Conservation (phyloP, 92 coral and sea anemone genomes). For the Parazoanthus darwini region DNA sequence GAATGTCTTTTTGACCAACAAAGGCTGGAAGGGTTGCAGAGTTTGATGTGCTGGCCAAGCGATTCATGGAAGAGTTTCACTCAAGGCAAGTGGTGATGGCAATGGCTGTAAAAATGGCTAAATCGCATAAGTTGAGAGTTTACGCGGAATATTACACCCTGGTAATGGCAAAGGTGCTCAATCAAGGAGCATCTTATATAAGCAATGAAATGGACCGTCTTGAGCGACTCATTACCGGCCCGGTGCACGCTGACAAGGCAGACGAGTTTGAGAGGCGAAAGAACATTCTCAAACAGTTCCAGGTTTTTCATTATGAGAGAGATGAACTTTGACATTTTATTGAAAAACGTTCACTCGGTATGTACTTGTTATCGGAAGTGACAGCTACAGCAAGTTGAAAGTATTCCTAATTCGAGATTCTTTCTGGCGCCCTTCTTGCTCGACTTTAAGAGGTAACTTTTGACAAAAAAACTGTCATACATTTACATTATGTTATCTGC, state of each 20-base stretch:
- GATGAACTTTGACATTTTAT: conserved; percentile 73
- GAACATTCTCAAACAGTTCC: conserved; percentile 89
- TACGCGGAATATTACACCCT: conserved; percentile 80
- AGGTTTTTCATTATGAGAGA: conserved; percentile 78
- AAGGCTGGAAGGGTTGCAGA: conserved; percentile 93
- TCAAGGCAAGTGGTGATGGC: conserved; percentile 72
- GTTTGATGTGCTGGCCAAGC: conserved; percentile 75
- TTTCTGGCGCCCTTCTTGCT: too few relatives aligned
- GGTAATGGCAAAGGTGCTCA: conserved; percentile 74
- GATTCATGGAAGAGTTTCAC: conserved; percentile 82
- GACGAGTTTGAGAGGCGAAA: conserved; percentile 90
- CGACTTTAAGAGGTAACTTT: too few relatives aligned
- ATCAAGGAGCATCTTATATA: conserved; percentile 72
- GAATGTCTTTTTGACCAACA: not conserved
- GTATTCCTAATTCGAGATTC: too few relatives aligned
- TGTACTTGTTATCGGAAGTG: too few relatives aligned
- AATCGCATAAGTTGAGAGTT: conserved; percentile 52
- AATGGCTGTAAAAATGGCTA: conserved; percentile 54
- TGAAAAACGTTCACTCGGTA: too few relatives aligned
- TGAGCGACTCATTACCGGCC: conserved; percentile 91
- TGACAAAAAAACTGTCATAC: too few relatives aligned
- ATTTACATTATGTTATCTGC: too few relatives aligned
- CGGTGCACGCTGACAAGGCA: conserved; percentile 86
- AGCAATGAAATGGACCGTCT: conserved; percentile 78
- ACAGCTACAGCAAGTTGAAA: too few relatives aligned